A percentile compares a stretch with the other conserved stretches of the same genome.
Evolutionary conservation across 35 echinoderm and acorn worm species (phyloP).

Genomic region (Lytechinus pictus): DNA sequence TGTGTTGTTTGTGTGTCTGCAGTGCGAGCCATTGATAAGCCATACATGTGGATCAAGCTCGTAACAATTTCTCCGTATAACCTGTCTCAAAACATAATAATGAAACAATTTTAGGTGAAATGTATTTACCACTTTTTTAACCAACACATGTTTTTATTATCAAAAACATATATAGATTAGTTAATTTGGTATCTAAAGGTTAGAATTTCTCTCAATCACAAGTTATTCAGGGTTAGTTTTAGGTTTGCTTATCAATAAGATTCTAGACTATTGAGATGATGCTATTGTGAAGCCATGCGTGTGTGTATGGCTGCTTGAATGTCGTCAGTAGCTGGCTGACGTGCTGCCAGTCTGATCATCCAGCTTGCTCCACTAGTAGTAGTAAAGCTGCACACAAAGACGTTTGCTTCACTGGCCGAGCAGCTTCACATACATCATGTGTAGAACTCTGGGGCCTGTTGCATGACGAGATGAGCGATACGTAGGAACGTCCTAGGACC

Average conservation of each 20-base stretch:
- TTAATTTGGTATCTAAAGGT: not conserved
- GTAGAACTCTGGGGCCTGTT: not conserved
- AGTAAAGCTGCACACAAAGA: conserved; percentile 33
- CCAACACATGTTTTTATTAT: not conserved
- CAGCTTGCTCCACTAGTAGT: not conserved
- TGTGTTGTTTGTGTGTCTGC: conserved; percentile 24
- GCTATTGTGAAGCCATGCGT: conserved; percentile 27
- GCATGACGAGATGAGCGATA: too few species aligned
- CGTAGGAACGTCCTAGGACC: too few species aligned
- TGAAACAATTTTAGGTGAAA: not conserved
- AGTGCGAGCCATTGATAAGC: not conserved
- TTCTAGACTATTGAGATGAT: not conserved
- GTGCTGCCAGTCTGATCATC: not conserved
- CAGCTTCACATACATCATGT: not conserved
- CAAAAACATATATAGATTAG: not conserved
- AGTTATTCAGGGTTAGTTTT: not conserved
- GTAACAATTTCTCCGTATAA: not conserved
- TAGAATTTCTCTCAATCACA: not conserved
- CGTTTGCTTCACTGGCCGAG: not conserved
- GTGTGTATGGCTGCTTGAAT: conserved; percentile 1
- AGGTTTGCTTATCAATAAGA: not conserved
- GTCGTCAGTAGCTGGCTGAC: not conserved
- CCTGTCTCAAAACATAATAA: not conserved
- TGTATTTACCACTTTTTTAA: not conserved
- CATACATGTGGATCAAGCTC: not conserved